Base-by-base conservation (phyloP, 2,113 vertebrate species). In the Pterocles burchelli region DNA sequence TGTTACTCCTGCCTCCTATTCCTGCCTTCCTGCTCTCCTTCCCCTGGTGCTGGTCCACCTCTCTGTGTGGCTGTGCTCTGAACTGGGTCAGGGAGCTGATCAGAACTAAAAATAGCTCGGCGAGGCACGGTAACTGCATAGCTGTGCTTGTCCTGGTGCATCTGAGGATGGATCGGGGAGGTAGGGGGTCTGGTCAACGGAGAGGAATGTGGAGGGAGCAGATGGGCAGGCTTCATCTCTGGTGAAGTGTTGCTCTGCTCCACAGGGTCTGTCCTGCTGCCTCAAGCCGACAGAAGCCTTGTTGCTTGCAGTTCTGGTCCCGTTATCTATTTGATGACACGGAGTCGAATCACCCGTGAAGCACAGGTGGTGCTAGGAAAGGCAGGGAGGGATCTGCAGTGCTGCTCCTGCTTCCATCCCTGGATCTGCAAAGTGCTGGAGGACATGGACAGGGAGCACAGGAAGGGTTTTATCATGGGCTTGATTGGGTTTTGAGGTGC, bases 31-130 rank as follows among this genome's bases (percentile, higher is more conserved):
- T 59, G 65, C 67, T 73, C 6, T 43, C 41, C 63, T 57, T 59
- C 4, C 77, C 21, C 0, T 41, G 10, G 10, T 31, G 61, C 89
- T 52, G 63, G 51, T 66, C 33, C 68, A 22, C 73, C 65, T 87
- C 65, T 86, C 31, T 48, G 79, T 21, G 3, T 16, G 65, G 31
- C 84, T 87, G 68, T 31, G 3, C 68, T 41, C 6, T 55, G 92
- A 97, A 93, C 81, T 97, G 93, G 96, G 95, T 93, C 95, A 94
- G 95, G 93, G 89, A 94, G 89, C 91, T 96, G 87, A 58, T 80
- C 31, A 7, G 11, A 58, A 38, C n/a, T 84, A 91, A 93, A 94
- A 97, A 95, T 96, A 97, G 71, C 93, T 26, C 33, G 68, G 77
- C 65, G 81, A 10, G 73, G 10, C 1, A 4, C 63, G 48, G 36